phyloP scores from a whole-genome alignment of 2,113 vertebrate species.

The Melanocharis versteri region DNA sequence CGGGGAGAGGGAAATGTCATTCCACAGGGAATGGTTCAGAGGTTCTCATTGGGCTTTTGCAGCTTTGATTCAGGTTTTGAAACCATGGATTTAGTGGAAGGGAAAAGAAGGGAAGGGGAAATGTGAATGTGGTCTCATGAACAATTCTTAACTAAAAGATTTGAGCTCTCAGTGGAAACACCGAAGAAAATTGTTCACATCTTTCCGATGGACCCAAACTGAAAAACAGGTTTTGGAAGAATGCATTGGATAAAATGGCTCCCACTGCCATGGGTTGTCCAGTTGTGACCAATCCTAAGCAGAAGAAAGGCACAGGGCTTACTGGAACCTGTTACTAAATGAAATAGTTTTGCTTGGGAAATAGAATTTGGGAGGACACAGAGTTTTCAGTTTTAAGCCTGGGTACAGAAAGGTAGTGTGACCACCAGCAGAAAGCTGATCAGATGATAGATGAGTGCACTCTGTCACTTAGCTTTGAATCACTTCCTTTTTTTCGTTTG shows the following conservation, averaged over 20 bases:
- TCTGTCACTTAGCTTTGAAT: slow-evolving; percentile 15
- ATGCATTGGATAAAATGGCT: not conserved
- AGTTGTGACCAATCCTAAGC: not conserved
- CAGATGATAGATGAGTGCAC: not conserved
- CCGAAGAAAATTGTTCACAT: not conserved
- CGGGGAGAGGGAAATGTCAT: not conserved
- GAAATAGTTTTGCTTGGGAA: not conserved
- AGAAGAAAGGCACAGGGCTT: not conserved
- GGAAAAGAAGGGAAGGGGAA: not conserved
- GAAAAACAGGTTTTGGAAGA: not conserved
- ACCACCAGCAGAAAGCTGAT: not conserved
- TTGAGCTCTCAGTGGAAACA: not conserved
- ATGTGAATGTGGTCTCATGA: not conserved
- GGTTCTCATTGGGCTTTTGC: not conserved
- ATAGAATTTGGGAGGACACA: not conserved
- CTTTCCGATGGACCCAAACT: not conserved
- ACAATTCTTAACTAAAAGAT: not conserved
- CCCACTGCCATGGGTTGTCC: not conserved
- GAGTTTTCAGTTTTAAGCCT: not conserved
- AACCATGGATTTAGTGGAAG: not conserved
- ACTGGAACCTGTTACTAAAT: not conserved
- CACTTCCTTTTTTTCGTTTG: not conserved
- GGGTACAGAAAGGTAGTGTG: not conserved
- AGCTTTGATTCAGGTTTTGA: not conserved
- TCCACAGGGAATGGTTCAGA: not conserved